These are phyloP conservation scores for Andrena trimmerana DNA, from an alignment of 2,888 invertebrate genomes.

Conservation along the genomic window DNA sequence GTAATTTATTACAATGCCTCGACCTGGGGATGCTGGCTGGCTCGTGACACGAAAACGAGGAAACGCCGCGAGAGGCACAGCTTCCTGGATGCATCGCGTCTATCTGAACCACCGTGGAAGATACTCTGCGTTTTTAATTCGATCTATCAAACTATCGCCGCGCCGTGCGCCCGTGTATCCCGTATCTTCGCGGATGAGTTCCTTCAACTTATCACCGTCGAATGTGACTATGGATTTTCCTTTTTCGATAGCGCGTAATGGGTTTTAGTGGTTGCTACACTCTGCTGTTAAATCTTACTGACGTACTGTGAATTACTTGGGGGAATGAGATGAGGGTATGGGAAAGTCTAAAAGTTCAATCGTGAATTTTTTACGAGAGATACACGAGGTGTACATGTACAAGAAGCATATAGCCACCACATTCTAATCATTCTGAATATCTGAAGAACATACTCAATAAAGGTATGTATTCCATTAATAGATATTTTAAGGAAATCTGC, in stretches of 20 bases:
- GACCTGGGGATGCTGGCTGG: background rate
- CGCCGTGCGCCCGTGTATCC: background rate
- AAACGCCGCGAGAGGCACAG: slow-evolving; percentile 17
- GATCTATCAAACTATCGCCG: slow-evolving; percentile 49
- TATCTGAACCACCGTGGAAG: slow-evolving; percentile 14
- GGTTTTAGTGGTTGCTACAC: slow-evolving; percentile 19
- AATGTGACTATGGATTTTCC: background rate
- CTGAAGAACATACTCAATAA: too few species aligned
- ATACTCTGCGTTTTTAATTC: slow-evolving; percentile 43
- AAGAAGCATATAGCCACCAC: too few species aligned
- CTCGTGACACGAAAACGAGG: slow-evolving; percentile 32
- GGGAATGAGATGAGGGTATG: background rate
- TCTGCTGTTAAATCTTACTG: background rate
- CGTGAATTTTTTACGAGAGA: background rate
- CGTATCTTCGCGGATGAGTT: background rate
- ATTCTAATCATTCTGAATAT: too few species aligned
- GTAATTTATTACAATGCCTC: slow-evolving; percentile 52
- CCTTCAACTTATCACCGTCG: slow-evolving; percentile 34
- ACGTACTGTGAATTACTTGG: background rate
- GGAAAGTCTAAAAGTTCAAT: background rate
- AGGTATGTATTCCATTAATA: too few species aligned
- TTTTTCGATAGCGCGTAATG: slow-evolving; percentile 13
- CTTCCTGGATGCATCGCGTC: slow-evolving; percentile 48
- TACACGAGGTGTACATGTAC: too few species aligned
- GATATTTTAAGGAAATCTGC: too few species aligned